phyloP scores from a whole-genome alignment of 1,140 invertebrate species.

The Drosophila jambulina region DNA sequence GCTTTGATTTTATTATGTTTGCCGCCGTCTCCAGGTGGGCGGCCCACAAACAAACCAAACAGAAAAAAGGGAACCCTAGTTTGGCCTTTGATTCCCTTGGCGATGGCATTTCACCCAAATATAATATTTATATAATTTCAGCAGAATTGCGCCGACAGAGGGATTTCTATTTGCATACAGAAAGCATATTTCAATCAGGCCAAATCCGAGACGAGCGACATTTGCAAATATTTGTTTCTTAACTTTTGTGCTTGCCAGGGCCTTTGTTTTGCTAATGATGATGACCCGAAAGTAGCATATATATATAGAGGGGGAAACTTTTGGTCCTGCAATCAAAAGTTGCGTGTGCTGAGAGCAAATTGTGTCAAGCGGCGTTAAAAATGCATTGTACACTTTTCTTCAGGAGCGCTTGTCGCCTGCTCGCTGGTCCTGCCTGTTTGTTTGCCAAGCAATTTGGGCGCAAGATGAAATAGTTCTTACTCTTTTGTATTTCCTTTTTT shows the following conservation, averaged over 20 bases:
- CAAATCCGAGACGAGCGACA: conserved; percentile 6
- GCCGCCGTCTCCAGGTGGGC: conserved; percentile 30
- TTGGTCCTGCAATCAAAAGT: conserved; percentile 51
- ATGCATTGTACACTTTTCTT: conserved; percentile 43
- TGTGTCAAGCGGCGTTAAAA: conserved; percentile 57
- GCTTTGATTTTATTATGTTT: conserved; percentile 70
- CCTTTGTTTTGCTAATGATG: conserved; percentile 47
- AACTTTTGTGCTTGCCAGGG: conserved; percentile 39
- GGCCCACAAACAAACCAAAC: conserved; percentile 3
- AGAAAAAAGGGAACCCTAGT: not conserved
- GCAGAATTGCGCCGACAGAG: not conserved
- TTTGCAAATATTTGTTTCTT: conserved; percentile 45
- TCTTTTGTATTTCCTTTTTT: conserved; percentile 24
- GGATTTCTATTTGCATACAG: conserved; percentile 31
- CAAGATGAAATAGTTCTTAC: conserved; percentile 37
- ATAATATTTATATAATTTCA: conserved; percentile 43
- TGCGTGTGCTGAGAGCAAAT: conserved; percentile 33
- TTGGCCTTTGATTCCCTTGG: conserved; percentile 20
- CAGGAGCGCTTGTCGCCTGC: conserved; percentile 15
- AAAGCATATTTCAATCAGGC: conserved; percentile 45
- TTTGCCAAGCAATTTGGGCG: conserved; percentile 66
- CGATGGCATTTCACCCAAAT: conserved; percentile 17
- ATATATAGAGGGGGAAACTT: not conserved
- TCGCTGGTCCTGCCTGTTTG: conserved; percentile 49
- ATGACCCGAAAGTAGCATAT: conserved; percentile 18